Conservation (phyloP, 2,113 vertebrate genomes). For the Xenopus borealis region DNA sequence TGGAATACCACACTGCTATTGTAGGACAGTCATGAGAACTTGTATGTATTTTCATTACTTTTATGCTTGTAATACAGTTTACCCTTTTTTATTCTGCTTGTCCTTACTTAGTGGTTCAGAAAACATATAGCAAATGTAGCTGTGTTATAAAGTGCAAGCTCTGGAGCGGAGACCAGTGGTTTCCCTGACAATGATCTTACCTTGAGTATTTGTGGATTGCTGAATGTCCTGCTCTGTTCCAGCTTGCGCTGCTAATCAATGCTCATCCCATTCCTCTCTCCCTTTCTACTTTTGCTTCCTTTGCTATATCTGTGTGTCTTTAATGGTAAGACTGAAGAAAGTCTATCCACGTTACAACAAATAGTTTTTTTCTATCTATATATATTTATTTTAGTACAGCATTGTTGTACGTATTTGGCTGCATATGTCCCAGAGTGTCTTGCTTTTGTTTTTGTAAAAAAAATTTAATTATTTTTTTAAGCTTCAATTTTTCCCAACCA, state of each 20-base stretch:
- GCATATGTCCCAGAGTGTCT: slow-evolving; percentile 77
- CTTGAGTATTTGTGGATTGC: slow-evolving; percentile 60
- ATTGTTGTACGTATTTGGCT: slow-evolving; percentile 78
- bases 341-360: slow-evolving; percentile 86
- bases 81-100: not conserved
- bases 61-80: not conserved
- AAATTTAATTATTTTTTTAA: slow-evolving; percentile 7
- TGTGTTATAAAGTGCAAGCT: not conserved
- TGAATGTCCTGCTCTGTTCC: slow-evolving; percentile 71
- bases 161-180: not conserved
- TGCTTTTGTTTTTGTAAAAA: slow-evolving; percentile 71
- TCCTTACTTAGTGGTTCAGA: not conserved
- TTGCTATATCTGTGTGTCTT: slow-evolving; percentile 86
- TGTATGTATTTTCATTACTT: no score
- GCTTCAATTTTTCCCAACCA: slow-evolving; percentile 49
- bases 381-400: slow-evolving; percentile 65
- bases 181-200: slow-evolving; percentile 13
- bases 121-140: not conserved
- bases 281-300: slow-evolving; percentile 79
- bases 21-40: no score
- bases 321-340: slow-evolving; percentile 89
- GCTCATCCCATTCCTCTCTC: slow-evolving; percentile 80
- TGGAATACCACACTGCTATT: no score
- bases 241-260: slow-evolving; percentile 65
- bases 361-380: slow-evolving; percentile 59